A percentile compares a stretch with the other conserved stretches of the same genome.
Evolutionary conservation across 2,797 vertebrate species (phyloP).

Genomic region (Podarcis lilfordi): DNA sequence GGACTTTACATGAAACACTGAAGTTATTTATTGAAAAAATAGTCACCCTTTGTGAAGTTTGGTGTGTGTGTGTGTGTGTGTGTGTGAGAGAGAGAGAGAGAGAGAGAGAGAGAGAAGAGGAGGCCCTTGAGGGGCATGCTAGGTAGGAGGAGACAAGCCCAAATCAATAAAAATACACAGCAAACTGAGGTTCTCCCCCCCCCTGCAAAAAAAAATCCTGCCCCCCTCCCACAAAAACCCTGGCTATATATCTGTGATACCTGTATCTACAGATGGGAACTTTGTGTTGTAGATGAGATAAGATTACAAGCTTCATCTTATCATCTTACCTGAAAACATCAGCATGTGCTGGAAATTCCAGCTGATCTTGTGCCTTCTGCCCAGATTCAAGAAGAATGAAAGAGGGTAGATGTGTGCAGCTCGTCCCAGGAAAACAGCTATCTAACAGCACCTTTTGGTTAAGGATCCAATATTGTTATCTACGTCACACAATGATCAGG

Average conservation of each 20-base stretch:
- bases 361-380: conserved; percentile 93
- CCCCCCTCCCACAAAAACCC: background rate
- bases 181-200: background rate
- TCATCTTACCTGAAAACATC: conserved; percentile 95
- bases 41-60: too few relatives aligned
- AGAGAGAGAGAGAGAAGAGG: too few relatives aligned
- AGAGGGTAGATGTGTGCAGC: conserved; percentile 94
- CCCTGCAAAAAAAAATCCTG: background rate
- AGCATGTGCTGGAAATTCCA: conserved; percentile 99
- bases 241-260: background rate
- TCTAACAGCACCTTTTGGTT: conserved; percentile 77
- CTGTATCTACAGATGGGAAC: background rate
- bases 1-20: too few relatives aligned
- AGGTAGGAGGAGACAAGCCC: too few relatives aligned
- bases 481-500: too few relatives aligned
- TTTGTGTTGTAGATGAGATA: background rate
- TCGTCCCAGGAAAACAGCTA: conserved; percentile 93
- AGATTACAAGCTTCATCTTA: background rate
- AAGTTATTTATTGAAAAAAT: too few relatives aligned
- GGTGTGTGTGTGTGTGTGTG: too few relatives aligned
- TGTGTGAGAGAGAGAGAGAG: too few relatives aligned
- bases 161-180: too few relatives aligned
- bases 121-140: too few relatives aligned
- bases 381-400: conserved; percentile 94
- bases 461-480: conserved; percentile 67